These are phyloP conservation scores for Phoxinus dragarum DNA, from an alignment of 2,797 vertebrate species.

Conservation along the genomic window DNA sequence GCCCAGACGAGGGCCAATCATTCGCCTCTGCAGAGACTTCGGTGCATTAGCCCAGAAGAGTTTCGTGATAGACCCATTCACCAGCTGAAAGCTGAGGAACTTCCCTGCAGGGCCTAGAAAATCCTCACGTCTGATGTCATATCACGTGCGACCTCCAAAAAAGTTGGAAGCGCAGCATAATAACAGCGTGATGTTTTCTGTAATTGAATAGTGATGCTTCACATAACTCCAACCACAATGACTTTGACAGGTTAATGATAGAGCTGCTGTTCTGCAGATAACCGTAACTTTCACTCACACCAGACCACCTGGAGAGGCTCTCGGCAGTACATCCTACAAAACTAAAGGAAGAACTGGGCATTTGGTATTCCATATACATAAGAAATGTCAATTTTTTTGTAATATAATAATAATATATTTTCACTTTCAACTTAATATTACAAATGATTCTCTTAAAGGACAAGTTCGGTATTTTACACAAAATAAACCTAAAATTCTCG, in stretches of 20 bases:
- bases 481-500: no score
- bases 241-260: slow-evolving; percentile 62
- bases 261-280: slow-evolving; percentile 56
- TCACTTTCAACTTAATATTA: not conserved
- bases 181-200: slow-evolving; percentile 54
- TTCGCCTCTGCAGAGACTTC: slow-evolving; percentile 63
- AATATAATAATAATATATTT: not conserved
- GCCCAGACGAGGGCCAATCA: slow-evolving; percentile 64
- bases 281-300: slow-evolving; percentile 67
- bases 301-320: slow-evolving; percentile 49
- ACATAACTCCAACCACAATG: slow-evolving; percentile 60
- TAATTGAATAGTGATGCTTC: slow-evolving; percentile 62
- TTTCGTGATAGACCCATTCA: slow-evolving; percentile 69
- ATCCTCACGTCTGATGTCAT: slow-evolving; percentile 16
- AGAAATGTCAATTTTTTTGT: not conserved
- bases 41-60: slow-evolving; percentile 70
- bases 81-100: slow-evolving; percentile 61
- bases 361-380: not conserved
- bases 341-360: slow-evolving; percentile 20
- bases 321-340: slow-evolving; percentile 30
- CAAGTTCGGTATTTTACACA: no score
- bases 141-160: slow-evolving; percentile 34
- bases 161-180: slow-evolving; percentile 37
- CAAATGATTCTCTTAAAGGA: not conserved
- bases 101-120: slow-evolving; percentile 67